Conservation (phyloP, 2,797 vertebrate species). For the Spheniscus humboldti region DNA sequence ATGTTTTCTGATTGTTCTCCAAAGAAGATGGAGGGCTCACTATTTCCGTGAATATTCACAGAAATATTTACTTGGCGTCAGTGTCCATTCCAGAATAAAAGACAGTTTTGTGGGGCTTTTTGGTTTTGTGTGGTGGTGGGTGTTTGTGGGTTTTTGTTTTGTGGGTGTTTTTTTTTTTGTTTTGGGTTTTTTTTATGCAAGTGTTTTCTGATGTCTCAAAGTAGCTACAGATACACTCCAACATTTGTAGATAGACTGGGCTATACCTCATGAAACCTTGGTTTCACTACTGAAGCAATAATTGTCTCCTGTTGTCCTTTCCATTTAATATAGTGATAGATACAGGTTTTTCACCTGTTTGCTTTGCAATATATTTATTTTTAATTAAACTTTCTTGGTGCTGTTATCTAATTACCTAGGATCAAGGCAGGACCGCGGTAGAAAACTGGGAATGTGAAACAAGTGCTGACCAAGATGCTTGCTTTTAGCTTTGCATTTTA, state of each 20-base stretch:
- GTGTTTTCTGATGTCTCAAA: neutral
- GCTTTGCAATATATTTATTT: neutral
- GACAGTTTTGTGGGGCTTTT: neutral
- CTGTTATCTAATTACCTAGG: neutral
- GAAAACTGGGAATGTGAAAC: neutral
- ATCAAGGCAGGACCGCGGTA: neutral
- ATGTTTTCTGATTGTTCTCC: no score
- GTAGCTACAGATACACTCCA: neutral
- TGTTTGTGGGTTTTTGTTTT: no score
- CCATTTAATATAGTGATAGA: neutral
- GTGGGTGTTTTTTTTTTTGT: neutral
- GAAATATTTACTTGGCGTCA: no score
- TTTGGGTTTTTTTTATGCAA: neutral
- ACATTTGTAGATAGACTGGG: neutral
- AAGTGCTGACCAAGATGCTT: neutral
- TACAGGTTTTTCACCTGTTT: neutral
- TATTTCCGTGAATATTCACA: no score
- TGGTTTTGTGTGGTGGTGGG: no score
- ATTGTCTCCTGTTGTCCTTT: neutral
- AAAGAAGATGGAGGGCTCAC: no score
- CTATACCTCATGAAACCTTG: neutral
- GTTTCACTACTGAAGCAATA: neutral
- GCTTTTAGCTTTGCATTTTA: neutral
- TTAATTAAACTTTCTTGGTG: neutral
- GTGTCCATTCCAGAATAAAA: neutral